These are phyloP conservation scores for Diacarnus erythraeanus DNA, from an alignment of 37 sponge, comb jelly and placozoan species.

Conservation along the genomic window DNA sequence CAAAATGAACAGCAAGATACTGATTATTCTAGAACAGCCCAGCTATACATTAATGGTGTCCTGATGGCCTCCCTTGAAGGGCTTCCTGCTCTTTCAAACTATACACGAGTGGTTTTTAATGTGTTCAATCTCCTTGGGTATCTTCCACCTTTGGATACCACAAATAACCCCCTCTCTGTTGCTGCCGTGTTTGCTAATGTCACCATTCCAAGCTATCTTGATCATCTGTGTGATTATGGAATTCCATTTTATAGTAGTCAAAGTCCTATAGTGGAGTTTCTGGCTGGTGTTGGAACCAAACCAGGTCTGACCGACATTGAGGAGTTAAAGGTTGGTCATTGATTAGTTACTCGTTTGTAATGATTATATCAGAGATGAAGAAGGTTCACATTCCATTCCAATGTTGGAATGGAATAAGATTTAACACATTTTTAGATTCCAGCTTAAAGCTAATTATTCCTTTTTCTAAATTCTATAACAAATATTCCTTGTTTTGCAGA, in stretches of 20 bases:
- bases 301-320: conserved; percentile 60
- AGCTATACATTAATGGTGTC: conserved; percentile 49
- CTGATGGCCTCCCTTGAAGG: conserved; percentile 47
- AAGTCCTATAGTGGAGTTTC: conserved; percentile 74
- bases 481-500: too few relatives aligned
- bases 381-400: too few relatives aligned
- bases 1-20: conserved; percentile 26
- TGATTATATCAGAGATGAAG: too few relatives aligned
- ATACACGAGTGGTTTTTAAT: conserved; percentile 29
- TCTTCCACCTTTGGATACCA: conserved; percentile 20
- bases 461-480: too few relatives aligned
- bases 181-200: conserved; percentile 54
- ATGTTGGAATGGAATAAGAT: too few relatives aligned
- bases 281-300: conserved; percentile 71
- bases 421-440: not conserved
- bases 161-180: conserved; percentile 36
- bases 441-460: not conserved
- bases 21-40: not conserved
- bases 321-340: conserved; percentile 63
- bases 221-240: conserved; percentile 66
- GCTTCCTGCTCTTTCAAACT: conserved; percentile 38
- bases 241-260: conserved; percentile 67
- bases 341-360: too few relatives aligned
- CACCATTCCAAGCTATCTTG: conserved; percentile 18
- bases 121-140: conserved; percentile 58